Conservation (phyloP, 2,113 vertebrate species). For the Malurus alboscapulatus region DNA sequence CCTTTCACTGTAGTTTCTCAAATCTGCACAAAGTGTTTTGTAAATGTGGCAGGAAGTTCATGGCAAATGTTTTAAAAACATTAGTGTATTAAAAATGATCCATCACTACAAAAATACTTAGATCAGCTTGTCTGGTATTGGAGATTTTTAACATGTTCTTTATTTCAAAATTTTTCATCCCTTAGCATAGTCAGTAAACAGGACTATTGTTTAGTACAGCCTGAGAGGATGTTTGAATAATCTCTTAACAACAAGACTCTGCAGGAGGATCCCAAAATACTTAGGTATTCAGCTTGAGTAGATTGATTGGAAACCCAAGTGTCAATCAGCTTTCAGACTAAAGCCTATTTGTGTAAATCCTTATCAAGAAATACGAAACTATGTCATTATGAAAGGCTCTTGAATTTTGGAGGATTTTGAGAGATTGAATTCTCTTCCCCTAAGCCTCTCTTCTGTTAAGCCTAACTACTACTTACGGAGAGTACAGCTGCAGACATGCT, state of each 20-base stretch:
- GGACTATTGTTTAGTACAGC: neutral
- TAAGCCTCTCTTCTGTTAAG: neutral
- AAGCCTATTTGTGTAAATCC: neutral
- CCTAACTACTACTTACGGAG: neutral
- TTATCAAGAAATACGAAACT: neutral
- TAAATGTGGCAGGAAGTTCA: neutral
- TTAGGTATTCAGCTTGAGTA: neutral
- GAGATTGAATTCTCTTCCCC: neutral
- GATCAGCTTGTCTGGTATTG: neutral
- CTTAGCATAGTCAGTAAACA: neutral
- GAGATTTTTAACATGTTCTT: neutral
- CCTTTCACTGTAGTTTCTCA: neutral
- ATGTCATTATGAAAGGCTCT: neutral
- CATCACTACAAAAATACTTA: neutral
- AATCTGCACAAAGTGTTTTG: neutral
- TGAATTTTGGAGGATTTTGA: neutral
- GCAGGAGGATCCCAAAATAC: neutral
- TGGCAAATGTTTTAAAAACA: neutral
- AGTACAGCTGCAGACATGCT: neutral
- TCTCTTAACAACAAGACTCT: neutral
- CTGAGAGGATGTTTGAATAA: neutral
- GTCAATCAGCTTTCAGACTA: neutral
- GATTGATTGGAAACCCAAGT: neutral
- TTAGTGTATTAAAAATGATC: neutral
- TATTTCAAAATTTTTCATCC: neutral